phyloP scores from a whole-genome alignment of 2,113 vertebrate genomes.

The Antechinus flavipes region DNA sequence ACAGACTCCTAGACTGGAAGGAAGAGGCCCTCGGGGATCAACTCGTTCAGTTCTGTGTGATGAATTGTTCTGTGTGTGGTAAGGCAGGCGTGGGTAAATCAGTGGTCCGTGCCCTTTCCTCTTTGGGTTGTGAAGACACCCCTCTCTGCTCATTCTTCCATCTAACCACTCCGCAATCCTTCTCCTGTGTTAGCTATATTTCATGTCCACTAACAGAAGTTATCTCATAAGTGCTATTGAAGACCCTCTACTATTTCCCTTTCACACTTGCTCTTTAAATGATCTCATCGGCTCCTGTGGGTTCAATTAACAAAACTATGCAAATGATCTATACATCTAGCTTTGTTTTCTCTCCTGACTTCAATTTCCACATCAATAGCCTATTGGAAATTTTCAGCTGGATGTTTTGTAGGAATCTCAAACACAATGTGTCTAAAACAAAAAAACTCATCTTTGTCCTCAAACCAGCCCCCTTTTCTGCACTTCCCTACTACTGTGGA shows the following conservation, averaged over 20 bases:
- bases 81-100: not conserved
- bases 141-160: not conserved
- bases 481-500: not conserved
- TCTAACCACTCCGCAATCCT: not conserved
- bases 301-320: not conserved
- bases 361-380: not conserved
- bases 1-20: not conserved
- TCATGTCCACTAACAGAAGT: not conserved
- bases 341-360: not conserved
- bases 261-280: not conserved
- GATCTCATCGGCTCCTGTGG: not conserved
- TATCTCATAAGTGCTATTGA: not conserved
- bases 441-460: not conserved
- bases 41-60: not conserved
- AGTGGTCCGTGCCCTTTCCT: not conserved
- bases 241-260: not conserved
- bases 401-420: not conserved
- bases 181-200: not conserved
- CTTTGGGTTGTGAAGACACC: not conserved
- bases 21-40: not conserved
- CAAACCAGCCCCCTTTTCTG: not conserved
- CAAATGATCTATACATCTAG: not conserved
- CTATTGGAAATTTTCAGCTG: not conserved
- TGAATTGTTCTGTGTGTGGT: not conserved
- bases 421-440: not conserved